Evolutionary conservation across 2,113 vertebrate genomes (phyloP).

Genomic region (Bos indicus): DNA sequence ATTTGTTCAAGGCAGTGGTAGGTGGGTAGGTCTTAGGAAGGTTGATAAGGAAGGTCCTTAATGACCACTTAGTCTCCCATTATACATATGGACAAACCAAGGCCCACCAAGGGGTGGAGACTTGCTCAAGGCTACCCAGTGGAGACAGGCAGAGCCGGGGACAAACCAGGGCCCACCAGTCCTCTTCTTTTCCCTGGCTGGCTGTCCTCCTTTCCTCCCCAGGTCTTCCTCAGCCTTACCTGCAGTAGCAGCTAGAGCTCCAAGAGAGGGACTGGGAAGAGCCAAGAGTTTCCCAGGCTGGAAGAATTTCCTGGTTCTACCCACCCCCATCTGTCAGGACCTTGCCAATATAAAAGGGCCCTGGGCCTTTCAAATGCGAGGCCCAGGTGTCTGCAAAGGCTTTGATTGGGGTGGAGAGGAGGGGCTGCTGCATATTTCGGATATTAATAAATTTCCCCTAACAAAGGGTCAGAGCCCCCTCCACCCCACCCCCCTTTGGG

Average conservation of each 20-base stretch:
- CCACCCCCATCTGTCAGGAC: not conserved
- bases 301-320: not conserved
- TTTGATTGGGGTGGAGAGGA: slow-evolving; percentile 29
- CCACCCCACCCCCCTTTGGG: not conserved
- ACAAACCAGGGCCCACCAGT: no score
- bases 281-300: not conserved
- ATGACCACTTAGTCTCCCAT: not conserved
- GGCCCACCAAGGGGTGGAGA: not conserved
- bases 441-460: slow-evolving; percentile 45
- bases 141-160: not conserved
- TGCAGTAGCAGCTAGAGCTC: not conserved
- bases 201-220: no score
- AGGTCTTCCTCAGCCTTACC: not conserved
- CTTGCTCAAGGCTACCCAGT: not conserved
- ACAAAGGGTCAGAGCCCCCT: not conserved
- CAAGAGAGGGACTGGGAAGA: not conserved
- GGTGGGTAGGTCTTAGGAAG: not conserved
- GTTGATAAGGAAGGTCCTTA: not conserved
- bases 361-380: slow-evolving; percentile 35
- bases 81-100: not conserved
- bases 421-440: not conserved
- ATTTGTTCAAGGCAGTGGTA: not conserved
- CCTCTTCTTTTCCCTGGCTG: not conserved
- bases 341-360: slow-evolving; percentile 14
- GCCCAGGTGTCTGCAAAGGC: slow-evolving; percentile 16